A percentile compares a stretch with the other conserved stretches of the same genome.
Conservation (phyloP, 2,888 invertebrate genomes). For the Heliconius charithonia region DNA sequence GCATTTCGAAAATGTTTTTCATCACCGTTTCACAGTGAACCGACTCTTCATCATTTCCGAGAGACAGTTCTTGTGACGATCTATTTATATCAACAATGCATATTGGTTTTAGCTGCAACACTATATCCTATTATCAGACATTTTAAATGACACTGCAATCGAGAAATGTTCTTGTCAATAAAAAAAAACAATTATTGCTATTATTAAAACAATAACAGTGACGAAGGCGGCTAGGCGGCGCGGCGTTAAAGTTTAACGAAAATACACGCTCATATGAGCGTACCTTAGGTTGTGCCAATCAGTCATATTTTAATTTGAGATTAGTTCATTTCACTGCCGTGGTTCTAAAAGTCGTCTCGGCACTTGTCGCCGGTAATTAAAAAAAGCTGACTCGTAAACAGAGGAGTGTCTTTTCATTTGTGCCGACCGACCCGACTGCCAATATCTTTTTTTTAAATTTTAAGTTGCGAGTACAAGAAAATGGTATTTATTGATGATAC, state of each 20-base stretch:
- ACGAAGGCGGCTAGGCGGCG: too few relatives aligned
- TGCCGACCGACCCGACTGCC: not conserved
- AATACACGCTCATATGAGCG: too few relatives aligned
- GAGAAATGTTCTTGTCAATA: not conserved
- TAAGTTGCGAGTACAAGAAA: not conserved
- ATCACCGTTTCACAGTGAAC: too few relatives aligned
- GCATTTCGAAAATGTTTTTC: too few relatives aligned
- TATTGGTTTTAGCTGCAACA: not conserved
- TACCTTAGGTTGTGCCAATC: not conserved
- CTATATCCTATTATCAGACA: not conserved
- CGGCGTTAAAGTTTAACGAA: too few relatives aligned
- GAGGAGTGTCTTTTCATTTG: not conserved
- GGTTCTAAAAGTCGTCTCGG: not conserved
- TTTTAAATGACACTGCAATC: too few relatives aligned
- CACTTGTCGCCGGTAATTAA: not conserved
- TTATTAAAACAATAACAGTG: not conserved
- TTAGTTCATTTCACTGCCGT: too few relatives aligned
- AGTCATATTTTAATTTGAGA: constrained; percentile 5
- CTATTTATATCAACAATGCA: too few relatives aligned
- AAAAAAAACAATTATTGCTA: not conserved
- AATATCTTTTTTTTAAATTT: not conserved
- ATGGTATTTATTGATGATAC: too few relatives aligned
- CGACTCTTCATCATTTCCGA: too few relatives aligned
- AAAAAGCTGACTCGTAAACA: too few relatives aligned
- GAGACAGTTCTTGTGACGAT: too few relatives aligned